A percentile compares a stretch with the other conserved stretches of the same genome.
phyloP scores from a whole-genome alignment of 2,797 vertebrate genomes.

The Apogon hyalosoma region DNA sequence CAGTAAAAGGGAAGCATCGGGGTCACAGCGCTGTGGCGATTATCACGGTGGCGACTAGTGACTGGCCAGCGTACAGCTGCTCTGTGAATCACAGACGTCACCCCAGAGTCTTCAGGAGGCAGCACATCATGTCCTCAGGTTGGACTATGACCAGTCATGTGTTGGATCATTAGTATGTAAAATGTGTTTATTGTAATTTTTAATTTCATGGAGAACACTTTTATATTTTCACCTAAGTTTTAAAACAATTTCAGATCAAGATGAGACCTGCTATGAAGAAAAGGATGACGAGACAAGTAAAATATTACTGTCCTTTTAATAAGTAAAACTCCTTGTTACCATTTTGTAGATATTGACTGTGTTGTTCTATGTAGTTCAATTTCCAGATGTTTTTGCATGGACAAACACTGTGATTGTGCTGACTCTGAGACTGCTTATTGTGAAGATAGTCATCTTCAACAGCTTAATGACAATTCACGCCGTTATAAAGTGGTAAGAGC shows the following conservation, averaged over 20 bases:
- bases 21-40: conserved; percentile 61
- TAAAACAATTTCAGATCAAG: conserved; percentile 41
- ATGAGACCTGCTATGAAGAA: conserved; percentile 33
- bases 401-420: conserved; percentile 70
- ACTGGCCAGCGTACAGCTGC: conserved; percentile 82
- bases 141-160: neutral
- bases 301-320: neutral
- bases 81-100: conserved; percentile 71
- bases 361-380: conserved; percentile 30
- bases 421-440: conserved; percentile 76
- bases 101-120: conserved; percentile 50
- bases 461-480: conserved; percentile 75
- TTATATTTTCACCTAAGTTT: neutral
- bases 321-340: neutral
- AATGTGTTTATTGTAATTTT: neutral
- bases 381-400: conserved; percentile 66
- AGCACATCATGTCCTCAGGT: conserved; percentile 55
- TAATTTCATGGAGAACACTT: neutral
- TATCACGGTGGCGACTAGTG: conserved; percentile 73
- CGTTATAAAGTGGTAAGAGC: conserved; percentile 81
- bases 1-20: conserved; percentile 48
- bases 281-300: conserved; percentile 57
- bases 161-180: neutral
- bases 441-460: conserved; percentile 81
- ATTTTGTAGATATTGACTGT: conserved; percentile 7